A percentile compares a stretch with the other conserved stretches of the same genome.
Conservation (phyloP, 2,113 vertebrate species). For the Martes martes region DNA sequence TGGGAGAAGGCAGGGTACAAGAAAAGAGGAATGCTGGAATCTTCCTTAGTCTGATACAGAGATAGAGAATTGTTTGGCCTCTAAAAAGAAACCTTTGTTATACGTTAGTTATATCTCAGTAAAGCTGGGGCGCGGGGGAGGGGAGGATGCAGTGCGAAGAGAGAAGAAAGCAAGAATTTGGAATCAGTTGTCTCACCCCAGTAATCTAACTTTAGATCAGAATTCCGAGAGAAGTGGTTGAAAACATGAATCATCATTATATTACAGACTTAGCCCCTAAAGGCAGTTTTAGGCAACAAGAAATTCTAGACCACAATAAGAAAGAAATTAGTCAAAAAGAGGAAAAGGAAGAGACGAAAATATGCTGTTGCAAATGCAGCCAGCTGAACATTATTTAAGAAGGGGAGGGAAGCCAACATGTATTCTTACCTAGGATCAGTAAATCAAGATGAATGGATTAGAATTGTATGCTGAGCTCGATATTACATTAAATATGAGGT, state of each 20-base stretch:
- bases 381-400: not conserved
- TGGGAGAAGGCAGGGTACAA: not conserved
- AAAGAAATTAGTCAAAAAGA: not conserved
- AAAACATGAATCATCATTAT: not conserved
- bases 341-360: not conserved
- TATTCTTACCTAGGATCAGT: not conserved
- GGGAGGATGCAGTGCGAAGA: not conserved
- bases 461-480: not conserved
- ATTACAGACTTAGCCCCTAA: not conserved
- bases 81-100: slow-evolving; percentile 32
- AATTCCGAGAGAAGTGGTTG: not conserved
- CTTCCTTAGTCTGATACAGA: not conserved
- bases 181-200: not conserved
- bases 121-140: not conserved
- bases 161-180: not conserved
- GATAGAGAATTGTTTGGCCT: slow-evolving; percentile 7
- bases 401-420: not conserved
- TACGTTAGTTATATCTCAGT: not conserved
- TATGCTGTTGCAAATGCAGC: not conserved
- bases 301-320: not conserved
- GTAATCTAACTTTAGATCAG: not conserved
- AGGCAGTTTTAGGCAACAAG: not conserved
- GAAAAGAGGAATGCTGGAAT: not conserved
- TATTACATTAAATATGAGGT: not conserved
- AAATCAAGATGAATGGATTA: not conserved